Evolutionary conservation across 2,888 invertebrate species (phyloP), one percentile per base, ranked within the genome.

Genomic region (Erebia epiphron): DNA sequence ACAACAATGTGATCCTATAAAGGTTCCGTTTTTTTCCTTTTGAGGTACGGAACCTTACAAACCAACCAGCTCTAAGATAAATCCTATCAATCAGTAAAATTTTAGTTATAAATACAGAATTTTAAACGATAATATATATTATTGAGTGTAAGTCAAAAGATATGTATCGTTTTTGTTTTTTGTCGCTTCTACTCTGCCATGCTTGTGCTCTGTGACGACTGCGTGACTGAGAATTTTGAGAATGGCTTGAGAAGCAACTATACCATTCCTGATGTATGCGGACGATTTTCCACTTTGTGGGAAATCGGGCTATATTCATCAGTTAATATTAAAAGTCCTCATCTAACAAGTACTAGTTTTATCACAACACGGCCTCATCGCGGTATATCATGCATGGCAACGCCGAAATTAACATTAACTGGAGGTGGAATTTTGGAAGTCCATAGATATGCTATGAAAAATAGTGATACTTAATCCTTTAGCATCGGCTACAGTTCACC

Each of bases 171-270:
- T 43, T 52, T 49, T 69, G 57, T 67, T 61, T 71, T 16, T 49
- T 73, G 11, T 61, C 71, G 21, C 21, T 73, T 7, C 57, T 76
- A 21, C 9, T 75, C 7, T 63, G 70, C 66, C 50, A 63, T 10
- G 62, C 65, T n/a, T 62, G 71, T 72, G 14, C 16, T 65, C 11
- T 70, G 72, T 52, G 61, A 75, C 11, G 64, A 75, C 58, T 88
- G 88, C 74, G 78, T 84, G 16, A 80, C 76, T 66, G 83, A 81
- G 72, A 78, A 79, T 58, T 87, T 88, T 64, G 84, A 83, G 71
- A 79, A 82, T 26, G 75, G 77, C 8, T 83, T 77, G 26, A 75
- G 79, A 3, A 71, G 73, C 2, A 54, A 60, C 9, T 85, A 85
- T 68, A 78, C 76, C 56, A 77, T 80, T 43, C 16, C 10, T 2